These are phyloP conservation scores for Pitta sordida DNA, from an alignment of 2,113 vertebrate species.

Conservation along the genomic window DNA sequence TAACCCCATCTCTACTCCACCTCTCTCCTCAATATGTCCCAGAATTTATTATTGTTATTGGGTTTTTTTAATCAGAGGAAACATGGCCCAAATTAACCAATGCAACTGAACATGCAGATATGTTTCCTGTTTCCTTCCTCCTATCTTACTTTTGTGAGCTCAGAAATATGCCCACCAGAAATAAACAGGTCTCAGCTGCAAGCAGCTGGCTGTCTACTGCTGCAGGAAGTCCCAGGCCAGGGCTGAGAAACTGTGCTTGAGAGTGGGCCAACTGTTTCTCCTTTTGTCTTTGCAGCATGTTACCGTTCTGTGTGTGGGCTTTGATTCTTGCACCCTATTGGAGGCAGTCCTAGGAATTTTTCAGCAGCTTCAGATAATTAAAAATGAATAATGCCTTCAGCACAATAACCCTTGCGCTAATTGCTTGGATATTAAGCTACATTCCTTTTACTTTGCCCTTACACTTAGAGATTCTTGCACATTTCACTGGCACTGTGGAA, in stretches of 20 bases:
- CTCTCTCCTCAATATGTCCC: neutral
- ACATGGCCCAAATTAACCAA: slow-evolving; percentile 21
- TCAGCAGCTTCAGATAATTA: slow-evolving; percentile 53
- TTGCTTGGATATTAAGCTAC: slow-evolving; percentile 39
- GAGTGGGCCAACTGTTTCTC: neutral
- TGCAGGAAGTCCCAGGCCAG: neutral
- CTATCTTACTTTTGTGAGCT: neutral
- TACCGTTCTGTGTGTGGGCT: slow-evolving; percentile 42
- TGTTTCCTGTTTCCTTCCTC: slow-evolving; percentile 37
- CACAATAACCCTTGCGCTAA: slow-evolving; percentile 50
- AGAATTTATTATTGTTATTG: neutral
- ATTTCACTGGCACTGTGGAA: neutral
- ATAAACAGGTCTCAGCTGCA: neutral
- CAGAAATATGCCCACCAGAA: slow-evolving; percentile 14
- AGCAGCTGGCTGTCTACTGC: slow-evolving; percentile 9
- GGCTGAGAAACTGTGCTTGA: neutral
- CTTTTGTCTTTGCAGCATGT: neutral
- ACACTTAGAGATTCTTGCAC: neutral
- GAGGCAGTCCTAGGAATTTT: slow-evolving; percentile 52
- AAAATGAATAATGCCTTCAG: slow-evolving; percentile 50
- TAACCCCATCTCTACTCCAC: neutral
- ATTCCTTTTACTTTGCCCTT: slow-evolving; percentile 36
- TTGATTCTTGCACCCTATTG: slow-evolving; percentile 1
- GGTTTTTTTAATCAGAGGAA: neutral
- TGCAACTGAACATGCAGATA: neutral